These are phyloP conservation scores for Branchipolynoe longqiensis DNA, from an alignment of 2,888 invertebrate species.

Conservation along the genomic window DNA sequence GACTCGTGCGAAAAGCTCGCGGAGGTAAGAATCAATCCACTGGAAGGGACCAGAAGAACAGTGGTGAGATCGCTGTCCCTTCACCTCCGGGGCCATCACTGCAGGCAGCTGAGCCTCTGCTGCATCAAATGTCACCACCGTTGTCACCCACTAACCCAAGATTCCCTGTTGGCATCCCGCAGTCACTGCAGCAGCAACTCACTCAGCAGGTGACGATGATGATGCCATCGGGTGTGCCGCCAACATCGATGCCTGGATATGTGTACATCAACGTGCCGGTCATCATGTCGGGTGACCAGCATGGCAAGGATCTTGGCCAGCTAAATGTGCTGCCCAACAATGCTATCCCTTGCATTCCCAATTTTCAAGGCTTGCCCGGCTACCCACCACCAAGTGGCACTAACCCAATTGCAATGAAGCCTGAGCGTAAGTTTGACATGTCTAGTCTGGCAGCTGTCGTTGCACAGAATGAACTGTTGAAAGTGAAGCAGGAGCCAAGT, in stretches of 20 bases:
- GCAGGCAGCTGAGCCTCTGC: not conserved
- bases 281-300: slow-evolving; percentile 26
- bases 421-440: not conserved
- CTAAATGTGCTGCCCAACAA: not conserved
- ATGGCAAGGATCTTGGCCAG: slow-evolving; percentile 9
- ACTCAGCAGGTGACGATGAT: slow-evolving; percentile 2
- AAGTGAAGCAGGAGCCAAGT: slow-evolving; percentile 48
- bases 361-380: slow-evolving; percentile 18
- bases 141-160: not conserved
- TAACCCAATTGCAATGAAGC: not conserved
- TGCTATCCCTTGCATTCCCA: slow-evolving; percentile 34
- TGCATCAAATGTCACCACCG: not conserved
- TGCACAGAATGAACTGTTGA: not conserved
- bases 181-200: not conserved
- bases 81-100: too few relatives aligned
- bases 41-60: not conserved
- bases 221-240: not conserved
- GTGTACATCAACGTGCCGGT: slow-evolving; percentile 57
- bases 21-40: not conserved
- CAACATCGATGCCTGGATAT: slow-evolving; percentile 30
- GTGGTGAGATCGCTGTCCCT: not conserved
- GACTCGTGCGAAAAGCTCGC: slow-evolving; percentile 21
- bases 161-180: not conserved
- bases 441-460: not conserved
- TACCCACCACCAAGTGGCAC: not conserved